phyloP scores from a whole-genome alignment of 2,113 vertebrate species.

The Caranx melampygus region DNA sequence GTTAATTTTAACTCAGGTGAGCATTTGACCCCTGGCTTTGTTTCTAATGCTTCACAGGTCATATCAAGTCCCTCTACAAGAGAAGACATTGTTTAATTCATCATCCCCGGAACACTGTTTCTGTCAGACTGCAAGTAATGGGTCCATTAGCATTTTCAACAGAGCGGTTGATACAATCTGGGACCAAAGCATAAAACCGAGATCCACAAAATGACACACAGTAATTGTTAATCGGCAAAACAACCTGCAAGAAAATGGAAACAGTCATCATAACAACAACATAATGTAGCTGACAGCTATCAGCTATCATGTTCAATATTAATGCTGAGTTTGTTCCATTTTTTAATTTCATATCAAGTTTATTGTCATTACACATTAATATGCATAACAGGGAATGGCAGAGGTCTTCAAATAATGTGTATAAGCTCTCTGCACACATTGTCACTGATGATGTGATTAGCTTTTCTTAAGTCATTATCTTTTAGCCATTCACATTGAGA shows the following conservation, averaged over 20 bases:
- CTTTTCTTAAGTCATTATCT: not conserved
- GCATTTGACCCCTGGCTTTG: slow-evolving; percentile 51
- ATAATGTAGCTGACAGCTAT: not conserved
- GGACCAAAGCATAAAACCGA: slow-evolving; percentile 38
- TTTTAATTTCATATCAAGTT: not conserved
- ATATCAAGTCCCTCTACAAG: slow-evolving; percentile 34
- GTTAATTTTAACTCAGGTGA: slow-evolving; percentile 48
- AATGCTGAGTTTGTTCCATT: not conserved
- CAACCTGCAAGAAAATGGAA: slow-evolving; percentile 3
- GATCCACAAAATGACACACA: slow-evolving; percentile 15
- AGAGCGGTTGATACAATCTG: slow-evolving; percentile 23
- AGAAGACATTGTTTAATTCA: slow-evolving; percentile 63
- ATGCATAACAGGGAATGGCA: not conserved
- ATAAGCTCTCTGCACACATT: not conserved
- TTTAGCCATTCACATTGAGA: not conserved
- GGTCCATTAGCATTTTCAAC: slow-evolving; percentile 65
- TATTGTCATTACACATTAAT: slow-evolving; percentile 7
- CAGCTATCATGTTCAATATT: slow-evolving; percentile 1
- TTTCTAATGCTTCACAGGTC: slow-evolving; percentile 55
- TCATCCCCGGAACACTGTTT: slow-evolving; percentile 56
- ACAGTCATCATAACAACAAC: slow-evolving; percentile 3
- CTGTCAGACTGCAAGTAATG: slow-evolving; percentile 61
- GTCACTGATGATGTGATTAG: not conserved
- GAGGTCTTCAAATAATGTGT: not conserved
- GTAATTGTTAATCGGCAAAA: slow-evolving; percentile 26